Base-by-base conservation (phyloP, 2,797 vertebrate genomes). In the Echeneis naucrates region DNA sequence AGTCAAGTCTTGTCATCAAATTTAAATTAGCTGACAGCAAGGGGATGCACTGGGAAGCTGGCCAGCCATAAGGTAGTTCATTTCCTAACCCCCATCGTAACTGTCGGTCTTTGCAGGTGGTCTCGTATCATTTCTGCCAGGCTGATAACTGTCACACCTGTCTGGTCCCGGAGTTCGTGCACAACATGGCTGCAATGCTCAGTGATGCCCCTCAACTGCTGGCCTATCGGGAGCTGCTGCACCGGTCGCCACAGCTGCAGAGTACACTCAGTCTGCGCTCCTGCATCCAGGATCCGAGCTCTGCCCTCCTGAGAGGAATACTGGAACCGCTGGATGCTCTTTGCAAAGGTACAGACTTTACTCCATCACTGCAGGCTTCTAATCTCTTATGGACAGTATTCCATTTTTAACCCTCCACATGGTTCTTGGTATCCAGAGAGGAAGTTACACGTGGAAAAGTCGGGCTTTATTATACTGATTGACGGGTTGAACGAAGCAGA, bases 401-500 rank as follows among this genome's bases (percentile, higher is more conserved):
- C 24, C 8, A 50, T 21, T 40, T 55, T 13, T 16, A 32, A 16
- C 33, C 19, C 47, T 19, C 24, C 1, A 1, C 4, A 13, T 33
- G 35, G n/a, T 55, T n/a, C n/a, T n/a, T 59, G 7, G 44, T 65
- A 7, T 67, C 4, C 90, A 99, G 98, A 99, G 93, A 94, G 96
- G 89, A 98, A 97, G 92, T 94, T 99, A 27, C 95, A 96, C 77
- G 90, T 60, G 33, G 91, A 92, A 4, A 95, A 96, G 88, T 94
- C 96, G 79, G 97, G 97, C 90, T 94, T 97, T 87, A 96, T 99
- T 85, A 92, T 99, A 51, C 89, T 99, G 84, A 97, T 99, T 61
- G 98, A 99, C 78, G 97, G 97, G 32, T 92, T 99, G 83, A 98
- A 99, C 6, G 98, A 99, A 89, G 98, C 98, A 10, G 98, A 99